These are phyloP conservation scores for Phrynosoma platyrhinos DNA, from an alignment of 2,113 vertebrate species.

Conservation along the genomic window DNA sequence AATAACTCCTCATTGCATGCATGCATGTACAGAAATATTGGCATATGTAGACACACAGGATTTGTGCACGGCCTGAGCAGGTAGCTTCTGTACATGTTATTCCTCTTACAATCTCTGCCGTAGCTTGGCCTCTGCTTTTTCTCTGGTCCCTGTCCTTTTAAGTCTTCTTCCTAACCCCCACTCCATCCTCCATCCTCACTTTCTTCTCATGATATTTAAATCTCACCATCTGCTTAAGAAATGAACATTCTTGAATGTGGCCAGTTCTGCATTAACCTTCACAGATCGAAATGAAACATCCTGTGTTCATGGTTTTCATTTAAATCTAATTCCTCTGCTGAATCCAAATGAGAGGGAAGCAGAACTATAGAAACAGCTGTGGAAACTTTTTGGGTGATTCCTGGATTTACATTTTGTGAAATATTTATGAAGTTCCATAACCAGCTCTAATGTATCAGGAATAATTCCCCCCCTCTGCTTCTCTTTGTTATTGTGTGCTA, in stretches of 20 bases:
- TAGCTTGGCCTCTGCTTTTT: neutral
- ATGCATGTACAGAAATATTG: no score
- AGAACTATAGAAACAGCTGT: conserved; percentile 54
- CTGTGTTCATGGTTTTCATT: conserved; percentile 50
- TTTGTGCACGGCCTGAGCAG: neutral
- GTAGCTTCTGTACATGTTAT: no score
- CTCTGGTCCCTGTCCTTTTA: neutral
- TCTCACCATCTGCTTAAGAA: conserved; percentile 42
- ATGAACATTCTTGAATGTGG: conserved; percentile 37
- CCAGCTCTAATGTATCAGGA: conserved; percentile 39
- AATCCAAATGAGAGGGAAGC: conserved; percentile 22
- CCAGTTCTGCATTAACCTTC: conserved; percentile 37
- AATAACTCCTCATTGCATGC: no score
- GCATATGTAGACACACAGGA: neutral
- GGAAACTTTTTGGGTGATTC: conserved; percentile 50
- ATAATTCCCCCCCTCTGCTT: conserved; percentile 33
- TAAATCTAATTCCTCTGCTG: conserved; percentile 39
- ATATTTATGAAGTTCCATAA: conserved; percentile 46
- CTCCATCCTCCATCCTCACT: neutral
- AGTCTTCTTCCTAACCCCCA: neutral
- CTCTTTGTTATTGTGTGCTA: neutral
- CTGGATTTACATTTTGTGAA: conserved; percentile 54
- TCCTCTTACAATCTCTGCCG: neutral
- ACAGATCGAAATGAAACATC: conserved; percentile 30
- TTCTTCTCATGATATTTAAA: conserved; percentile 38